Base-by-base conservation (phyloP, 2,888 invertebrate genomes). In the Chrysomela aeneicollis region DNA sequence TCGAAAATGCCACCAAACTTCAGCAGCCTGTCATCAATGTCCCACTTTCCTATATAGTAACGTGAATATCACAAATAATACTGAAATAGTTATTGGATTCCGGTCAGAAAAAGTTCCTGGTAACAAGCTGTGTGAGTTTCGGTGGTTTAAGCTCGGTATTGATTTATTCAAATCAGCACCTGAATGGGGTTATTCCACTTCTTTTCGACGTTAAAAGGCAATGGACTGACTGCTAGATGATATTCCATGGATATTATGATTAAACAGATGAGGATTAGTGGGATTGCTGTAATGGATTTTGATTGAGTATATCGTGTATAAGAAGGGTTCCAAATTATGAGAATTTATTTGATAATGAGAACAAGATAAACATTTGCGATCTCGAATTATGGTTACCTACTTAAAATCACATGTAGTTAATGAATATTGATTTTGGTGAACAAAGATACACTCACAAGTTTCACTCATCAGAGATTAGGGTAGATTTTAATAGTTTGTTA, bases 91-190 rank as follows among this genome's bases (percentile, higher is more conserved):
- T n/a, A n/a, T n/a, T n/a, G 4, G 12, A 8, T 15, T 15, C n/a
- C 42, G 15, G 42, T 15, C 15, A 42, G 8, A n/a, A 42, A 42
- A 42, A 42, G 49, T 64, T 64, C 52, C 54, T 47, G 35, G 55
- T 52, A 50, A 26, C 49, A 52, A 55, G 64, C 21, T 64, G 50
- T 59, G 54, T 64, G 59, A 60, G 55, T 66, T 66, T 66, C 63
- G 62, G 50, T 35, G 47, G 63, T 58, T 62, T 66, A 49, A 47
- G 26, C 18, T 55, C 59, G 52, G 52, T 68, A 68, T 68, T 60
- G 68, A 68, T 68, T 68, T 66, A 68, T 67, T 64, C 60, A 64
- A 67, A 67, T 67, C 53, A 60, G 50, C 64, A 67, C 62, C 67
- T 64, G 60, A 60, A 57, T 53, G 30, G 67, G 52, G 52, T 58